phyloP scores from a whole-genome alignment of 2,113 vertebrate species.

The Lagopus muta region DNA sequence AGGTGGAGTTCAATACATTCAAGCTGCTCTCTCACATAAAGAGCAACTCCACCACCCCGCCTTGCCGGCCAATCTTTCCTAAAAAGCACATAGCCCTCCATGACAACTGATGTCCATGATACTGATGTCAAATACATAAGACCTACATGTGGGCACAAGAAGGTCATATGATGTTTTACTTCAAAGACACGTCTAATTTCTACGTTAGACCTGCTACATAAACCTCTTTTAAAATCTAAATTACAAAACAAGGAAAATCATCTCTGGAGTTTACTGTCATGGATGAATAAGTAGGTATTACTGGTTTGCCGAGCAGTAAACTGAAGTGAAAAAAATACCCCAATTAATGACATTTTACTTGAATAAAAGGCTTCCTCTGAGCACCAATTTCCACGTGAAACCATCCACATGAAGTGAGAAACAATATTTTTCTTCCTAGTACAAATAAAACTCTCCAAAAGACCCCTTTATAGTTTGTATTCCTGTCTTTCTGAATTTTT shows the following conservation, averaged over 20 bases:
- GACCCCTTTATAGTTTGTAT: neutral
- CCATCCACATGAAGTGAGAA: neutral
- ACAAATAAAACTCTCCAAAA: neutral
- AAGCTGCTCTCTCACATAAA: no score
- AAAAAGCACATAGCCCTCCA: no score
- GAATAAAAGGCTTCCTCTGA: neutral
- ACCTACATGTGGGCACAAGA: neutral
- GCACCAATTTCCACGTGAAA: neutral
- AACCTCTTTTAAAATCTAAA: neutral
- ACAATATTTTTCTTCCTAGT: neutral
- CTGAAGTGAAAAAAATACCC: neutral
- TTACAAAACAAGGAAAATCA: neutral
- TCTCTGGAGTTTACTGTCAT: neutral
- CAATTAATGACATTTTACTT: neutral
- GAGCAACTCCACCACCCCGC: no score
- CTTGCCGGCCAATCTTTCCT: no score
- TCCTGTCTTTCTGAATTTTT: neutral
- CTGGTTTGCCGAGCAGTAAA: neutral
- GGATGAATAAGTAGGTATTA: neutral
- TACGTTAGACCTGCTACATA: neutral
- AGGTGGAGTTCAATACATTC: no score
- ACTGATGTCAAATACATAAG: neutral
- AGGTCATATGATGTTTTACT: neutral
- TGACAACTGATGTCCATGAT: neutral
- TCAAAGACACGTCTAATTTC: neutral